A percentile compares a stretch with the other conserved stretches of the same genome.
phyloP scores from a whole-genome alignment of 2,888 invertebrate genomes.

The Thalpophila matura region DNA sequence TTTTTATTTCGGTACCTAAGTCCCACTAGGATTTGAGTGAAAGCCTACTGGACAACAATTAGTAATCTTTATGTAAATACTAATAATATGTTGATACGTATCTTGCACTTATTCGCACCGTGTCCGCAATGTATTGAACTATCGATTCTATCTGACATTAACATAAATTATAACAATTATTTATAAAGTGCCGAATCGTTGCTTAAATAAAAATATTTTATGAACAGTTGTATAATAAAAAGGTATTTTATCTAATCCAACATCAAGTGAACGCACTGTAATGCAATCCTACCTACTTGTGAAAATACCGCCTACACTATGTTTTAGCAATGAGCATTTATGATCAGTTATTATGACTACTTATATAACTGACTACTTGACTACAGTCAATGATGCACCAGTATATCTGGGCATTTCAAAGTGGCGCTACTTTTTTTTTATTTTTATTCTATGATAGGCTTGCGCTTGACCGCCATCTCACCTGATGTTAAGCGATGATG shows the following conservation, averaged over 20 bases:
- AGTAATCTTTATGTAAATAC: too few species aligned
- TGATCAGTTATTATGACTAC: constrained; percentile 1
- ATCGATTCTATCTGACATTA: too few species aligned
- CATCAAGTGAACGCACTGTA: constrained; percentile 42
- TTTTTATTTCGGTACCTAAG: too few species aligned
- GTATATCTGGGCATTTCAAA: neutral
- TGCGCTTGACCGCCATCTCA: too few species aligned
- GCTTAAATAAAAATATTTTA: constrained; percentile 1
- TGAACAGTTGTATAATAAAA: constrained; percentile 10
- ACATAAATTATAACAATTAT: neutral
- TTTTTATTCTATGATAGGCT: too few species aligned
- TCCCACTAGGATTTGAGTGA: too few species aligned
- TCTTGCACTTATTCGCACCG: too few species aligned
- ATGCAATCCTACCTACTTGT: constrained; percentile 52
- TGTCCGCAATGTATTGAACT: neutral
- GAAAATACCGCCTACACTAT: constrained; percentile 44
- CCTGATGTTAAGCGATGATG: too few species aligned
- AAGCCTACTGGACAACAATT: too few species aligned
- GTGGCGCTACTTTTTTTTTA: too few species aligned
- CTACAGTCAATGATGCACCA: constrained; percentile 4
- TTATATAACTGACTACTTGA: constrained; percentile 22
- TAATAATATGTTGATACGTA: too few species aligned
- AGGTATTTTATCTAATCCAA: constrained; percentile 44
- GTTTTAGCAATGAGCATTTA: constrained; percentile 39
- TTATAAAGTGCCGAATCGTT: constrained; percentile 4